Conservation (phyloP, 2,888 invertebrate genomes). For the Chrysolina haemoptera region DNA sequence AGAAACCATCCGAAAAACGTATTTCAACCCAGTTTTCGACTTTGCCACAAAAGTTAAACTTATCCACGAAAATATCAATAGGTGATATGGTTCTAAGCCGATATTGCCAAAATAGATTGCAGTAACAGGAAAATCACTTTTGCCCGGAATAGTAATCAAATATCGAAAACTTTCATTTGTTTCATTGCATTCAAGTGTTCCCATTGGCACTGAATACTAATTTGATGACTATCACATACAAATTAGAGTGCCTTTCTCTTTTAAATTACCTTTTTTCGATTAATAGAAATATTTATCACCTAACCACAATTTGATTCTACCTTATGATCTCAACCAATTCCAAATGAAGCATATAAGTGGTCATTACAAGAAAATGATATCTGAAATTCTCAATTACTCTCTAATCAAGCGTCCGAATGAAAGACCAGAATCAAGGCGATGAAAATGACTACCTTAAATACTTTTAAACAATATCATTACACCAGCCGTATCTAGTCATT, state of each 20-base stretch:
- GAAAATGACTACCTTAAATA: constrained; percentile 29
- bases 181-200: too few relatives aligned
- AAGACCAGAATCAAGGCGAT: constrained; percentile 2
- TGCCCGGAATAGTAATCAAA: too few relatives aligned
- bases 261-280: background rate
- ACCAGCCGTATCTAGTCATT: constrained; percentile 26
- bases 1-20: too few relatives aligned
- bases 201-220: background rate
- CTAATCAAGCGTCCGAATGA: constrained; percentile 24
- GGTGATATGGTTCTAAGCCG: too few relatives aligned
- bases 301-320: constrained; percentile 5
- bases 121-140: too few relatives aligned
- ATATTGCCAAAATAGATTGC: too few relatives aligned
- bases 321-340: constrained; percentile 1
- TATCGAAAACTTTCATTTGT: too few relatives aligned
- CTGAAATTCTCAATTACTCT: constrained; percentile 21
- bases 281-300: constrained; percentile 19
- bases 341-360: constrained; percentile 28
- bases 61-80: too few relatives aligned
- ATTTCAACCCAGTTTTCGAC: too few relatives aligned
- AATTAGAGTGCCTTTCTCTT: background rate
- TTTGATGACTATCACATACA: background rate
- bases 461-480: constrained; percentile 29
- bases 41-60: too few relatives aligned
- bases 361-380: constrained; percentile 25